phyloP scores from a whole-genome alignment of 2,888 invertebrate genomes.

The Noctua comes region DNA sequence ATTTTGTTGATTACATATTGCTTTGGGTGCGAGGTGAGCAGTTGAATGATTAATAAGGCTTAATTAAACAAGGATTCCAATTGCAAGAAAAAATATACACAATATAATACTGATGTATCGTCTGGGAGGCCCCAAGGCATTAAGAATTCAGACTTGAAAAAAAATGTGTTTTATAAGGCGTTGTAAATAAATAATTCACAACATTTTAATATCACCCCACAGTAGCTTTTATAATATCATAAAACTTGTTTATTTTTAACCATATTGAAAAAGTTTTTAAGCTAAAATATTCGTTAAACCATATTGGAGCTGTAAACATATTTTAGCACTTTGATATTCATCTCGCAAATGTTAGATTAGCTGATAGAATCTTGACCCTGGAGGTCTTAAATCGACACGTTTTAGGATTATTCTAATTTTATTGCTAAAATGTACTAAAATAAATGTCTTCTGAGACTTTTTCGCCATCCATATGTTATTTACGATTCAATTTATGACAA shows the following conservation, averaged over 20 bases:
- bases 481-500: slow-evolving; percentile 63
- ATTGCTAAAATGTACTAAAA: slow-evolving; percentile 56
- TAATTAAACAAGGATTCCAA: slow-evolving; percentile 24
- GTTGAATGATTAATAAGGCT: slow-evolving; percentile 38
- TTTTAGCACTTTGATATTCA: slow-evolving; percentile 62
- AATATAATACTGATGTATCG: neutral
- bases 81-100: slow-evolving; percentile 6
- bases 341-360: slow-evolving; percentile 48
- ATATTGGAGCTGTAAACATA: slow-evolving; percentile 42
- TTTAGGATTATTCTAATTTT: slow-evolving; percentile 65
- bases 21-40: slow-evolving; percentile 38
- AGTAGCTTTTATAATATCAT: slow-evolving; percentile 41
- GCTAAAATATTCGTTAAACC: slow-evolving; percentile 25
- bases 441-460: slow-evolving; percentile 43
- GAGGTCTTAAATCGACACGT: slow-evolving; percentile 48
- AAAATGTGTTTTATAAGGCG: slow-evolving; percentile 7
- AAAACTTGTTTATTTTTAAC: slow-evolving; percentile 30
- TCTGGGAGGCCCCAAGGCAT: neutral
- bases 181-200: slow-evolving; percentile 23
- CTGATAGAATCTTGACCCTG: slow-evolving; percentile 54
- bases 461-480: slow-evolving; percentile 57
- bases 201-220: slow-evolving; percentile 16
- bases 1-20: slow-evolving; percentile 62
- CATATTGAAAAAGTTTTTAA: slow-evolving; percentile 16
- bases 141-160: neutral